These are phyloP conservation scores for Rattus rattus DNA, from an alignment of 2,113 vertebrate genomes.

Conservation along the genomic window DNA sequence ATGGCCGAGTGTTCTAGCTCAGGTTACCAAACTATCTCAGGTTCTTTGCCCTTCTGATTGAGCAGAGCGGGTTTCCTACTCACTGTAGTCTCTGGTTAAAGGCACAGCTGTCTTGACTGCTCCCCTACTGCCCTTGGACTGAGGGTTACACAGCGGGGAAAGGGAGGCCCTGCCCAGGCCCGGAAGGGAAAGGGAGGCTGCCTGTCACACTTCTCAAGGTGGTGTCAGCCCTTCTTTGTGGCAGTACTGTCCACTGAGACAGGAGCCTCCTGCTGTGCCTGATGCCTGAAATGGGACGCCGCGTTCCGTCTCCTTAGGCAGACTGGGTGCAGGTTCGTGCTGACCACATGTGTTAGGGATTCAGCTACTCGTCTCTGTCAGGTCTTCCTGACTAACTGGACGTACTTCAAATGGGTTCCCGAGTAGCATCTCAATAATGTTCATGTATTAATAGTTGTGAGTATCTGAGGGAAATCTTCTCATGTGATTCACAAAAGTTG, in stretches of 20 bases:
- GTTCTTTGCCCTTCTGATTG: slow-evolving; percentile 36
- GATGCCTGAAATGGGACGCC: background rate
- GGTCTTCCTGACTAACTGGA: slow-evolving; percentile 28
- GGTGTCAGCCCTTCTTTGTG: background rate
- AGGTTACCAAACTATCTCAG: background rate
- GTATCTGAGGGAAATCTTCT: background rate
- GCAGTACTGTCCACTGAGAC: background rate
- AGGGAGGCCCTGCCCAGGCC: no score
- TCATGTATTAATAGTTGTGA: background rate
- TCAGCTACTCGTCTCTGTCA: background rate
- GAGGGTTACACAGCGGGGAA: background rate
- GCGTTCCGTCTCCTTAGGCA: background rate
- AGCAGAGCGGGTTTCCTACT: background rate
- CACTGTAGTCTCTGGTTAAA: background rate
- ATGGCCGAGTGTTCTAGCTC: background rate
- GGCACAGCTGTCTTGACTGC: background rate
- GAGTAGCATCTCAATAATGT: slow-evolving; percentile 8
- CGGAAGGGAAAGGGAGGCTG: background rate
- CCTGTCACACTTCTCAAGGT: background rate
- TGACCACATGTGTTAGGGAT: background rate
- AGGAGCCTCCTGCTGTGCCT: background rate
- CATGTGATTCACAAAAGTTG: background rate
- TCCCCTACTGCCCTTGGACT: background rate
- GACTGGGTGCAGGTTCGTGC: background rate
- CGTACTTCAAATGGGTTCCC: background rate